Base-by-base conservation (phyloP, 92 coral and sea anemone species). In the Anthopleura xanthogrammica region DNA sequence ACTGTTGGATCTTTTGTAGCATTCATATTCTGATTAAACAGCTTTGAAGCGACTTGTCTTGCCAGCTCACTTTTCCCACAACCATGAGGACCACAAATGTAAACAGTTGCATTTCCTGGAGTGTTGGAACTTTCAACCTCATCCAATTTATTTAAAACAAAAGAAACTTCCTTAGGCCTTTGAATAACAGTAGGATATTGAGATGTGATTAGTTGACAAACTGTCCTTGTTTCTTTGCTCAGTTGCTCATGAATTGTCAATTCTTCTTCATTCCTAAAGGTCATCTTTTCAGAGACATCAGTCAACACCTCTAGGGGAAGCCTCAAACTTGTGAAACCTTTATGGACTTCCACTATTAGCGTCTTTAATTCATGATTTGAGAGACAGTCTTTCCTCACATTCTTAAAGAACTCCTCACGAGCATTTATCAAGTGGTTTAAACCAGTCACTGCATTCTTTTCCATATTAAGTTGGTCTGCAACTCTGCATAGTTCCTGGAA, bases 1-100 rank as follows among this genome's bases (percentile, higher is more conserved):
- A 48, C 60, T 22, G 55, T 22, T 60, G 79, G 86, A 40, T 75
- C 66, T 11, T 12, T 16, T 16, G 48, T 13, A 74, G 58, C 56
- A 55, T 16, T 19, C 20, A 36, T 73, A 41, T 58, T 22, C 24
- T 62, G 71, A 39, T 57, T n/a, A 60, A n/a, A 55, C 54, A 73
- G 74, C 19, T 16, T 5, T 20, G 24, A 12, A 13, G 80, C 72
- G 12, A 36, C 86, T 57, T 83, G 86, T 43, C 52, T 83, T 73
- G 80, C 86, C 12, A 83, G 19, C 24, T 83, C 79, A 54, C 86
- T 83, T 46, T 83, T 83, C 9, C 80, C 86, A 73, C 56, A 23
- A 23, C 86, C 86, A 73, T 17, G 60, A 29, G 5, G 24, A 50
- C 86, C 86, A 75, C 76, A 50, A 50, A 83, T 56, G 16, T 23